Percentiles rank a stretch among this genome's conserved stretches.
These are phyloP conservation scores for Tenualosa thibaudeaui DNA, from an alignment of 2,797 vertebrate species.

Conservation along the genomic window DNA sequence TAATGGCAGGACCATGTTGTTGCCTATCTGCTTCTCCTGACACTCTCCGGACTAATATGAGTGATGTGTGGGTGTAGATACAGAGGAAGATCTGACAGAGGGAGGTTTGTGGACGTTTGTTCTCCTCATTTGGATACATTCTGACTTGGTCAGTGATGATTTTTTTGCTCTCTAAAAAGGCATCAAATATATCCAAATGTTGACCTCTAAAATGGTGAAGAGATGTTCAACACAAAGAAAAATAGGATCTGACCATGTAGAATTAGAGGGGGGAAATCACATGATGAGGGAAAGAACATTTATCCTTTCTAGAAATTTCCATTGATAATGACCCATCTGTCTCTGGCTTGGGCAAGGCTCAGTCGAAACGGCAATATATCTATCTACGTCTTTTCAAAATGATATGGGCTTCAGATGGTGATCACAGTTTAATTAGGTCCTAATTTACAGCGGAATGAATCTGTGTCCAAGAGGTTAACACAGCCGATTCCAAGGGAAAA, in stretches of 20 bases:
- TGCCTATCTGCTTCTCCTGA: background rate
- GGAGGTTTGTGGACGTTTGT: background rate
- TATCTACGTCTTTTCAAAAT: constrained; percentile 9
- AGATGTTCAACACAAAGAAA: background rate
- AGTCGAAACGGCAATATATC: constrained; percentile 11
- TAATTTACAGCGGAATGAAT: constrained; percentile 67
- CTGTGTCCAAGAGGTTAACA: constrained; percentile 68
- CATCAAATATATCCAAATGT: background rate
- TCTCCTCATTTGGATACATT: background rate
- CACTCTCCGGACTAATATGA: no score
- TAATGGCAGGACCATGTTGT: background rate
- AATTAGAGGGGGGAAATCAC: background rate
- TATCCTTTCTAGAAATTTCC: background rate
- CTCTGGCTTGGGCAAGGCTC: constrained; percentile 3
- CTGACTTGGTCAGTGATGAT: background rate
- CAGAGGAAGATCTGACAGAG: no score
- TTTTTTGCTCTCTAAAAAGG: background rate
- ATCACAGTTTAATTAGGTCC: constrained; percentile 66
- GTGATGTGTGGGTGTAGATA: no score
- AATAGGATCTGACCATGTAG: background rate
- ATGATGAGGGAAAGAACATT: background rate
- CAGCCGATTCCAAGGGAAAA: constrained; percentile 53
- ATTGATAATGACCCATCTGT: constrained; percentile 24
- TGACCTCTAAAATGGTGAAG: background rate
- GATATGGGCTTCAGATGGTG: constrained; percentile 47